These are phyloP conservation scores for Maccullochella peelii DNA, from an alignment of 2,113 vertebrate genomes.

Conservation along the genomic window DNA sequence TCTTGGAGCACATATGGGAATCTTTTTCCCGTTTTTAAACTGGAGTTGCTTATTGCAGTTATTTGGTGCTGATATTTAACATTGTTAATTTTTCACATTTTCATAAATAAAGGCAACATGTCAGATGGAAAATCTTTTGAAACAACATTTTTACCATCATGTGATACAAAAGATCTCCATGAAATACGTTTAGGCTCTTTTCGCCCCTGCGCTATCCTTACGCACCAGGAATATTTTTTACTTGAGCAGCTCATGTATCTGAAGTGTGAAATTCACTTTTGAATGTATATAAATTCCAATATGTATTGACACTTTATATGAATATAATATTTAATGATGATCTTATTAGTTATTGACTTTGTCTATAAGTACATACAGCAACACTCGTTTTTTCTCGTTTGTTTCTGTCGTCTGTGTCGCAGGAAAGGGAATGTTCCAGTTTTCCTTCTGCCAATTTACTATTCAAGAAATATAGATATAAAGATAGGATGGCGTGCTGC, in stretches of 20 bases:
- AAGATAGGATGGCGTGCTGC: not conserved
- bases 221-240: not conserved
- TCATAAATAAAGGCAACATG: not conserved
- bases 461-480: not conserved
- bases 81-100: not conserved
- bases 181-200: not conserved
- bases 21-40: not conserved
- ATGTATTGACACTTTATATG: not conserved
- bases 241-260: not conserved
- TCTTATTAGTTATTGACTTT: not conserved
- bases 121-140: not conserved
- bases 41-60: not conserved
- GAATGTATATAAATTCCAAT: not conserved
- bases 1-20: no score
- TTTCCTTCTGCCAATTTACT: not conserved
- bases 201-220: not conserved
- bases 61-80: not conserved
- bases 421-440: not conserved
- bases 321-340: not conserved
- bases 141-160: not conserved
- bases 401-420: not conserved
- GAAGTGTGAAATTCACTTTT: not conserved
- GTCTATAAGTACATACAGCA: not conserved
- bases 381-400: not conserved
- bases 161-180: not conserved